Base-by-base conservation (phyloP, 2,797 vertebrate genomes). In the Cyclura pinguis region DNA sequence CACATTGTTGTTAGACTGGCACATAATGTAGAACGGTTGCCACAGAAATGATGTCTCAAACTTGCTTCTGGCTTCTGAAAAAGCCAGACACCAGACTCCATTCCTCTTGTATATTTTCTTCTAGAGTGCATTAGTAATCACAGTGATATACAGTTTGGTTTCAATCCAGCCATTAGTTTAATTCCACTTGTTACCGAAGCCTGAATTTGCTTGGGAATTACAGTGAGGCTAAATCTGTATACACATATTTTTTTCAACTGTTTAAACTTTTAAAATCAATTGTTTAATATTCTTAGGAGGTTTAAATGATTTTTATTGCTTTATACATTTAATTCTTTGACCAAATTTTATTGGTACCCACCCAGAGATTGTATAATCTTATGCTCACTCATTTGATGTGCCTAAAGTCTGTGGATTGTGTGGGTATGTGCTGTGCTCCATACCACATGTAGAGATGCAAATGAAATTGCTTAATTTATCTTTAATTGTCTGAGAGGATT, bases 71-170 rank as follows among this genome's bases (percentile, higher is more conserved):
- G 76, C 84, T 77, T 57, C 62, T 80, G 22, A 90, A 90, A 50
- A 85, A 85, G 24, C 67, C 50, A 80, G 88, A 85, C 76, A 89
- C n/a, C 62, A 80, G 59, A 67, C 85, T 77, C 85, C 85, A 77
- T 80, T 67, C 55, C 42, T 29, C 42, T 50, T 80, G 57, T 52
- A 20, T 87, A 59, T 87, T 80, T 87, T 87, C 76, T 87, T 80
- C 27, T 85, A 72, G 20, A 35, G n/a, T 57, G n/a, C 64, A 57
- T 72, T 89, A 72, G 74, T 80, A 78, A 85, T 47, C 88, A 80
- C 47, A 69, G 59, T 80, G 64, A 90, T 90, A 73, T 85, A 80
- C 55, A 85, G 29, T 59, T 35, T 57, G 38, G 27, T 18, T 85
- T 90, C 76, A 90, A 52, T 85, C 52, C 62, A 90, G 38, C 6